These are phyloP conservation scores for Bovichtus diacanthus DNA, from an alignment of 2,797 vertebrate genomes.

Conservation along the genomic window DNA sequence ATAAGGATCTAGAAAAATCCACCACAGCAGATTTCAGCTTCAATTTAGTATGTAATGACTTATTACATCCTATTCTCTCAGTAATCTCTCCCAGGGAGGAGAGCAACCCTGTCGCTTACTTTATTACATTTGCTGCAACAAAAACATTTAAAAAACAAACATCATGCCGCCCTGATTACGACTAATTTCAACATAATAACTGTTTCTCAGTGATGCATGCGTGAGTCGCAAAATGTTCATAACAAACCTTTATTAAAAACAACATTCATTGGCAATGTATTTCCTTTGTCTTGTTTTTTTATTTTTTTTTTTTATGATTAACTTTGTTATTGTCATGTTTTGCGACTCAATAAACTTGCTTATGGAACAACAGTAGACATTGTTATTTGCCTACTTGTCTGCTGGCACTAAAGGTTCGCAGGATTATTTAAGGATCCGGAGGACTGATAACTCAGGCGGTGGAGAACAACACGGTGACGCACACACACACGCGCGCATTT, in stretches of 20 bases:
- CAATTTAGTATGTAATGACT: neutral
- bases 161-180: neutral
- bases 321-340: too few relatives aligned
- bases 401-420: neutral
- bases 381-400: neutral
- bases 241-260: neutral
- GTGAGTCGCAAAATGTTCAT: neutral
- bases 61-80: neutral
- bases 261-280: neutral
- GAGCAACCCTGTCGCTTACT: neutral
- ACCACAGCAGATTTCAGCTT: neutral
- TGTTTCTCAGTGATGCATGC: neutral
- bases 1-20: neutral
- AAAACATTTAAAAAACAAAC: neutral
- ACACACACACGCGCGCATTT: constrained; percentile 1
- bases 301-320: neutral
- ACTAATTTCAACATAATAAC: neutral
- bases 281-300: too few relatives aligned
- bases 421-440: neutral
- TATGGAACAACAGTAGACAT: neutral
- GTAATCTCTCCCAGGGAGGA: neutral
- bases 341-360: neutral
- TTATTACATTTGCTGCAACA: neutral
- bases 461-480: neutral
- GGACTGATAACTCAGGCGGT: neutral